Evolutionary conservation across 2,113 vertebrate genomes (phyloP), one percentile per base, ranked within the genome.

Genomic region (Myiagra hebetior): DNA sequence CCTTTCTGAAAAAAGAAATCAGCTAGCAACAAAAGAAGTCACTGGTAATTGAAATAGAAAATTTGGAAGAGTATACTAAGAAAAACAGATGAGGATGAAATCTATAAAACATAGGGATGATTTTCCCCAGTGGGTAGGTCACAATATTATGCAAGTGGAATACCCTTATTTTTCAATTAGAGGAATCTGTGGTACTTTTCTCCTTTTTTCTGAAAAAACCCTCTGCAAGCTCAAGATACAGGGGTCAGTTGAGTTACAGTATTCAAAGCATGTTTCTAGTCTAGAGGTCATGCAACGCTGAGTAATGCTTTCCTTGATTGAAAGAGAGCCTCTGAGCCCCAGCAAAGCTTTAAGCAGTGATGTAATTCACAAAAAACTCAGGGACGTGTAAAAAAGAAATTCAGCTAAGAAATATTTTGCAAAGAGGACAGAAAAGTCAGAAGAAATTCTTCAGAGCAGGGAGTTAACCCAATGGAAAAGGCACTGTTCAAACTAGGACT

Each of bases 1-100:
- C 42, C 55, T 64, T 93, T 94, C 91, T 69, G 65, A 84, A 87
- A 59, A 89, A 76, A 93, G 15, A n/a, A 28, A 90, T 35, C 49
- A 91, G 13, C 69, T 65, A 88, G 47, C 23, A 91, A 46, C 10
- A 59, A 88, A 73, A 52, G 35, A 87, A 50, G 39, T 24, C 82
- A 73, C 37, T 74, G 18, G 35, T 52, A 79, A 90, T 9, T 13
- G 46, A 96, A 88, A 91, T 1, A 85, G 55, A 94, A 89, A 75
- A 62, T 62, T 82, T 49, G 64, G 65, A 12, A 57, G 10, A 80
- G 4, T 31, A 13, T 80, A 65, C 65, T 62, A 62, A 83, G 30
- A 47, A 57, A 22, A 84, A 31, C 5, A 81, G 24, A 39, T 23
- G 13, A 79, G 18, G 41, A 53, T 46, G 22, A 83, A 90, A 57